Evolutionary conservation across 2,797 vertebrate genomes (phyloP).

Genomic region (Enteromius viviparus): DNA sequence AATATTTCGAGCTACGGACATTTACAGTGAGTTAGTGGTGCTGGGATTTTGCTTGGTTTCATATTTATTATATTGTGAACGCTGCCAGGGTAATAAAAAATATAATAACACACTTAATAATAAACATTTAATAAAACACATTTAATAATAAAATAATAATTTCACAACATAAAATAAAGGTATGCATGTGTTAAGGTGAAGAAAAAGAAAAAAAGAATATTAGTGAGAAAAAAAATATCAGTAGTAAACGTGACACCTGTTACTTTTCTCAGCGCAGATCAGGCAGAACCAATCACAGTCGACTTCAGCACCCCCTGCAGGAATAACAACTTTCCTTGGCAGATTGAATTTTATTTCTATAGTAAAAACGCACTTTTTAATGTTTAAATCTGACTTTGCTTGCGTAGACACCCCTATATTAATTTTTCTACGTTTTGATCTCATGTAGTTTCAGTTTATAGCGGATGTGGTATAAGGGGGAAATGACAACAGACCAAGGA

Average conservation of each 20-base stretch:
- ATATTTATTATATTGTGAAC: not conserved
- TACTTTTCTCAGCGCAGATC: not conserved
- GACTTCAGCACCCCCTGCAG: not conserved
- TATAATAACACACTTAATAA: too few species aligned
- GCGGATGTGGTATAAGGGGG: conserved; percentile 22
- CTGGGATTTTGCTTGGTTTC: not conserved
- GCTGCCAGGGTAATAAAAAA: not conserved
- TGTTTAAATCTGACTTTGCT: not conserved
- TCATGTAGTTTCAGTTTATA: conserved; percentile 4
- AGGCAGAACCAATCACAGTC: not conserved
- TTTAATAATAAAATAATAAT: not conserved
- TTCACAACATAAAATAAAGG: not conserved
- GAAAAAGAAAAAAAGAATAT: not conserved
- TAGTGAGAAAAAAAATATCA: not conserved
- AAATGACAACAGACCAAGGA: conserved; percentile 66
- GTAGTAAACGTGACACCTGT: not conserved
- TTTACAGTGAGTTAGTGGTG: not conserved
- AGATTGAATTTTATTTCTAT: not conserved
- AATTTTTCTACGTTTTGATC: too few species aligned
- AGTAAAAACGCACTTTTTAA: not conserved
- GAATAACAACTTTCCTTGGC: not conserved
- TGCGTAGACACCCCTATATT: not conserved
- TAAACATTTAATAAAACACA: too few species aligned
- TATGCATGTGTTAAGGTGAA: not conserved
- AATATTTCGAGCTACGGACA: not conserved